Conservation (phyloP, 2,797 vertebrate species). For the Setipinna tenuifilis region DNA sequence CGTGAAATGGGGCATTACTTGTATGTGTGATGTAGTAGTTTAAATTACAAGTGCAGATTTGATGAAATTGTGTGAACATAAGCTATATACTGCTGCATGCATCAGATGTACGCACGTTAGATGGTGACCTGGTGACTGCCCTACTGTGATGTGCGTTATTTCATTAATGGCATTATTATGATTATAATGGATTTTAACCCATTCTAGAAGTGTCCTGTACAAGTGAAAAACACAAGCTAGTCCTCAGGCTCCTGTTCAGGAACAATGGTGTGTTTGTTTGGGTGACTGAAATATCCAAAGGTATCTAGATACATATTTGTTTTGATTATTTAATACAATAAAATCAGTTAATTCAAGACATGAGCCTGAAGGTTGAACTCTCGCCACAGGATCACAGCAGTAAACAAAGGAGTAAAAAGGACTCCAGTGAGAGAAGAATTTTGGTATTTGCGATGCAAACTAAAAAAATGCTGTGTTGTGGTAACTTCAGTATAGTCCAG, state of each 20-base stretch:
- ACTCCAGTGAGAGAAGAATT: too few relatives aligned
- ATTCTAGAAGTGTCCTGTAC: neutral
- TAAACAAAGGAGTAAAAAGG: too few relatives aligned
- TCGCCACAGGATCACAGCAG: too few relatives aligned
- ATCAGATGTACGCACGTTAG: neutral
- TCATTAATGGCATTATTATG: neutral
- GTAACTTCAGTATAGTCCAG: too few relatives aligned
- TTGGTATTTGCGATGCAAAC: too few relatives aligned
- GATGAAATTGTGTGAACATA: neutral
- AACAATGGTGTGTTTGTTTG: neutral
- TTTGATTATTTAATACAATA: neutral
- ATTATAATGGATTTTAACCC: neutral
- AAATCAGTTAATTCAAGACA: neutral
- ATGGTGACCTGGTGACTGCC: neutral
- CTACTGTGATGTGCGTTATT: neutral
- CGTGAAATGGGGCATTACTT: slow-evolving; percentile 15
- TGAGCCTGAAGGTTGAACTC: too few relatives aligned
- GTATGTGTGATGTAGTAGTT: neutral
- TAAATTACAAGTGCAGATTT: neutral
- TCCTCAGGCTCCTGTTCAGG: neutral
- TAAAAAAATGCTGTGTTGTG: too few relatives aligned
- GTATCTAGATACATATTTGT: neutral
- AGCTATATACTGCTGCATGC: neutral
- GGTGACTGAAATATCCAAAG: neutral
- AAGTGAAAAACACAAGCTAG: neutral